phyloP scores from a whole-genome alignment of 2,113 vertebrate species.

The Calidris pugnax region DNA sequence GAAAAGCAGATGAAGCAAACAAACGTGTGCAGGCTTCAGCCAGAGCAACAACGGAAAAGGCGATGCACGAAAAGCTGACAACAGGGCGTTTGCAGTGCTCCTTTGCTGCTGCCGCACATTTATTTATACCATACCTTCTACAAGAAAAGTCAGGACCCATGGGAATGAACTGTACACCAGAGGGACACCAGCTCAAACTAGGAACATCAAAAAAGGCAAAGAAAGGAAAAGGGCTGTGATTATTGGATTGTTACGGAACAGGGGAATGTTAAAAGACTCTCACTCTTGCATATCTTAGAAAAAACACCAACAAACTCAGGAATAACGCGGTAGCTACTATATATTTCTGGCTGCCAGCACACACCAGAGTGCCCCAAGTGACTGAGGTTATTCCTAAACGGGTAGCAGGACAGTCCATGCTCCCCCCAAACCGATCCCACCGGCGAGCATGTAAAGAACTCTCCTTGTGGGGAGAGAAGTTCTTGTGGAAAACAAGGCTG shows the following conservation, averaged over 20 bases:
- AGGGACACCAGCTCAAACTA: slow-evolving; percentile 95
- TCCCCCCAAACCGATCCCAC: background rate
- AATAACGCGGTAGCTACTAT: background rate
- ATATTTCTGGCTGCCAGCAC: background rate
- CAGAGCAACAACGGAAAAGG: slow-evolving; percentile 5
- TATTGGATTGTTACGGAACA: slow-evolving; percentile 58
- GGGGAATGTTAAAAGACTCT: slow-evolving; percentile 29
- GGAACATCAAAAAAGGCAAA: slow-evolving; percentile 70
- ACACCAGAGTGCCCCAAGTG: background rate
- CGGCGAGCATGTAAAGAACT: fast-evolving
- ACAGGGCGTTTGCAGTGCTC: background rate
- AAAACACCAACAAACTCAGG: background rate
- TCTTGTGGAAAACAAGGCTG: background rate
- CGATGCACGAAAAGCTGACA: background rate
- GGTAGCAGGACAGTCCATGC: background rate
- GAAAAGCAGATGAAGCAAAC: slow-evolving; percentile 35
- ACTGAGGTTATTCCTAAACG: fast-evolving
- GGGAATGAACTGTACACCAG: slow-evolving; percentile 75
- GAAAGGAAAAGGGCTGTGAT: slow-evolving; percentile 64
- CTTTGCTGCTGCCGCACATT: background rate
- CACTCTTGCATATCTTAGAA: background rate
- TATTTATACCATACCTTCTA: slow-evolving; percentile 85
- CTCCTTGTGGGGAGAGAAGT: background rate
- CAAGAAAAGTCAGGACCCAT: slow-evolving; percentile 82
- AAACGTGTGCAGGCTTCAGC: slow-evolving; percentile 13